phyloP scores from a whole-genome alignment of 2,113 vertebrate genomes.

The Alexandromys fortis region DNA sequence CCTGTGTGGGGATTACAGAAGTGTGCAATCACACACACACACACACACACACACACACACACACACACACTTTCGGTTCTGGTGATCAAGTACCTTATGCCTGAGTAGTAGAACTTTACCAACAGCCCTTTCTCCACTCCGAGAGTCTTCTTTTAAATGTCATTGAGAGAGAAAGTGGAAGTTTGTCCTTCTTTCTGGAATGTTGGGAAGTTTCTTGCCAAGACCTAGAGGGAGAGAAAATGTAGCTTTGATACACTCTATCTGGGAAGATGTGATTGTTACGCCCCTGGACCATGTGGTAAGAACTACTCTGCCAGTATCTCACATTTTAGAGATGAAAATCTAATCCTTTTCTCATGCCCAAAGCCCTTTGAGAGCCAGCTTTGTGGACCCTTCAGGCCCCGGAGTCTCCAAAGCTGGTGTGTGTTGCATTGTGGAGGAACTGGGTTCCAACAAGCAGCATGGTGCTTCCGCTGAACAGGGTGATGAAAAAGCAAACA shows the following conservation, averaged over 20 bases:
- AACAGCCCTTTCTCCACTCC: background rate
- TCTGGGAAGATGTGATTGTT: background rate
- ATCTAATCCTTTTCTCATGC: background rate
- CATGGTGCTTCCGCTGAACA: background rate
- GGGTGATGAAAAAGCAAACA: background rate
- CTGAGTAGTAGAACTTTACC: background rate
- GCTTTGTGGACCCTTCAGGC: background rate
- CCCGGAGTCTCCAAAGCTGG: background rate
- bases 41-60: too few species aligned
- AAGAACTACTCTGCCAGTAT: background rate
- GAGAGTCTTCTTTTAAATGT: background rate
- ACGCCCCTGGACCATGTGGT: background rate
- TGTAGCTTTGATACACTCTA: background rate
- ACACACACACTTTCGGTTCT: background rate
- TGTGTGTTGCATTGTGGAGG: background rate
- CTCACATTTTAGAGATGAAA: background rate
- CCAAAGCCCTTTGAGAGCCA: background rate
- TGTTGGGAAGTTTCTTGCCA: background rate
- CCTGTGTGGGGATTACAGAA: background rate
- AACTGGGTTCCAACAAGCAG: background rate
- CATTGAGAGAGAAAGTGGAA: background rate
- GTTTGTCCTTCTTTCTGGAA: slow-evolving; percentile 21
- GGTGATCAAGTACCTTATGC: background rate
- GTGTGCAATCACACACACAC: too few species aligned
- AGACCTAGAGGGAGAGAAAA: background rate